A percentile compares a stretch with the other conserved stretches of the same genome.
Conservation (phyloP, 2,113 vertebrate species). For the Neotragus pygmaeus region DNA sequence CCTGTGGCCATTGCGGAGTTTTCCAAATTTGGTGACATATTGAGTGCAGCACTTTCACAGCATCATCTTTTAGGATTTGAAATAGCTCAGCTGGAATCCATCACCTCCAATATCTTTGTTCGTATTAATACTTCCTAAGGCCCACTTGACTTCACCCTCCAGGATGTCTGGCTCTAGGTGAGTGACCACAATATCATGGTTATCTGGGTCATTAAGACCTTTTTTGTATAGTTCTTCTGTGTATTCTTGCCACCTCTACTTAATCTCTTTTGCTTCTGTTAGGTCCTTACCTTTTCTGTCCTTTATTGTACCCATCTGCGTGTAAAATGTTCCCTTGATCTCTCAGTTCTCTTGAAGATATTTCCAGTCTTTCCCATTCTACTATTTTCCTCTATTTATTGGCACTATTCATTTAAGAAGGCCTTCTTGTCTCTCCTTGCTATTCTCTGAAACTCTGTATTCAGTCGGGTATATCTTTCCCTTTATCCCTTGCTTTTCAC, state of each 20-base stretch:
- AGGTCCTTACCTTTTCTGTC: neutral
- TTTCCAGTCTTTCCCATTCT: neutral
- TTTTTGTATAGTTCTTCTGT: neutral
- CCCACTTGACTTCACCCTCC: neutral
- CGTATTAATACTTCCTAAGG: neutral
- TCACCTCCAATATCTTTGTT: neutral
- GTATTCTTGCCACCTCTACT: neutral
- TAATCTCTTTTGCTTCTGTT: neutral
- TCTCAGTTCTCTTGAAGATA: neutral
- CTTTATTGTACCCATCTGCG: neutral
- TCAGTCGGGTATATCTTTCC: neutral
- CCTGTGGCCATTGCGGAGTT: neutral
- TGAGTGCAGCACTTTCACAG: neutral
- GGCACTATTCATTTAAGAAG: neutral
- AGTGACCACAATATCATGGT: neutral
- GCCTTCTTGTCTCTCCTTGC: neutral
- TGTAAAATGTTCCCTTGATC: neutral
- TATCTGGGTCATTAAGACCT: neutral
- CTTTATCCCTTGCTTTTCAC: neutral
- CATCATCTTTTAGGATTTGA: neutral
- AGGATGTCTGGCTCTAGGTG: neutral
- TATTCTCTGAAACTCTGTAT: neutral
- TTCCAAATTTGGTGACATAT: neutral
- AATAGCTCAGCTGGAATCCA: neutral
- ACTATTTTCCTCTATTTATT: neutral